These are phyloP conservation scores for Trissolcus brochymenae DNA, from an alignment of 2,888 invertebrate genomes.

Conservation along the genomic window DNA sequence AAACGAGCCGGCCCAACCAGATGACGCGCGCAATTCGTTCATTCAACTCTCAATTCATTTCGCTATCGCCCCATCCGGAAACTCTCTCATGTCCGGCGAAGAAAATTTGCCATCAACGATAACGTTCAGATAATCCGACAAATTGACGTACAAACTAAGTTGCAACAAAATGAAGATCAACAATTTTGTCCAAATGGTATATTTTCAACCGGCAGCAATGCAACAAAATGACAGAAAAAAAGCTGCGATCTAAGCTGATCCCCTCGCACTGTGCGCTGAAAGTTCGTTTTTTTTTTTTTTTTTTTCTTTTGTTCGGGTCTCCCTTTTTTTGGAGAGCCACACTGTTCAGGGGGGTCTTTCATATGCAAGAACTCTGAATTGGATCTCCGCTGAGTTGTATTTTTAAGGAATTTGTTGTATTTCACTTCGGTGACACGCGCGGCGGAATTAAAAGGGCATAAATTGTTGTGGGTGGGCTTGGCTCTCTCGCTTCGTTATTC, in stretches of 20 bases:
- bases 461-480: constrained; percentile 28
- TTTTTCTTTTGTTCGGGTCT: constrained; percentile 22
- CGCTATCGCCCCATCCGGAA: neutral
- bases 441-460: constrained; percentile 34
- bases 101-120: neutral
- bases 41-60: constrained; percentile 26
- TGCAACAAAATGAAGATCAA: no score
- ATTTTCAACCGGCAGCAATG: no score
- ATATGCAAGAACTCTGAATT: constrained; percentile 12
- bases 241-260: no score
- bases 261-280: no score
- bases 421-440: constrained; percentile 27
- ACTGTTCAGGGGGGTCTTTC: constrained; percentile 39
- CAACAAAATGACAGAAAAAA: no score
- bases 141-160: no score
- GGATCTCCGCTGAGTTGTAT: constrained; percentile 17
- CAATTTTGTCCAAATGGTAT: no score
- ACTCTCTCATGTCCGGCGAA: neutral
- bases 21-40: constrained; percentile 44
- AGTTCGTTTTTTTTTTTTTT: constrained; percentile 15
- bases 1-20: constrained; percentile 42
- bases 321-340: constrained; percentile 21
- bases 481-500: neutral
- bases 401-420: constrained; percentile 44
- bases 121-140: no score